Conservation (phyloP, 2,888 invertebrate species). For the Pachydiplax longipennis region DNA sequence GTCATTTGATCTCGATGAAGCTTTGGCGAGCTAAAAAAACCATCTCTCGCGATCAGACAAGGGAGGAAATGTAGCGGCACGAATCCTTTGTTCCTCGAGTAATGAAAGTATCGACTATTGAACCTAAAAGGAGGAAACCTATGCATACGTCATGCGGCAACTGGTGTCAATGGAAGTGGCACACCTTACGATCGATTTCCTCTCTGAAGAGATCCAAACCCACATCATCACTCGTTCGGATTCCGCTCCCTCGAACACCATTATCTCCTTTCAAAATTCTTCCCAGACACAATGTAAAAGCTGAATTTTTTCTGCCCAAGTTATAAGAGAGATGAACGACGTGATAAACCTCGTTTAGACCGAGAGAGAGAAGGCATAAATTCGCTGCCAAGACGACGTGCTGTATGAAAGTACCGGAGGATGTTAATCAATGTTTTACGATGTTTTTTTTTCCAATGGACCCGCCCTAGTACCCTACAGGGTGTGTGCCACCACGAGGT, state of each 20-base stretch:
- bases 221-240: background rate
- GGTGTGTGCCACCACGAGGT: background rate
- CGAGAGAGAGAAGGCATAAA: background rate
- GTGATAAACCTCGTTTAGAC: background rate
- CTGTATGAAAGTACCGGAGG: too few species aligned
- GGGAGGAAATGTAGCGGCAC: too few species aligned
- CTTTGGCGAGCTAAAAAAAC: too few species aligned
- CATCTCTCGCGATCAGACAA: too few species aligned
- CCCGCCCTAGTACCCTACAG: background rate
- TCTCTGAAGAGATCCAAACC: background rate
- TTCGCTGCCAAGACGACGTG: background rate
- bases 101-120: background rate
- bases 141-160: background rate
- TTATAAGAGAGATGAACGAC: background rate
- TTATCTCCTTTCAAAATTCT: background rate
- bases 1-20: too few species aligned
- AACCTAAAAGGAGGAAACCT: background rate
- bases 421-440: background rate
- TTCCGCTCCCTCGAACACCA: background rate
- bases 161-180: constrained; percentile 7
- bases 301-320: too few species aligned
- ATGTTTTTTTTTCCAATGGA: background rate
- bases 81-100: too few species aligned
- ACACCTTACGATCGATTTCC: background rate
- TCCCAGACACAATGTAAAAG: background rate